phyloP scores from a whole-genome alignment of 1,140 invertebrate species.

The Anoplolepis gracilipes region DNA sequence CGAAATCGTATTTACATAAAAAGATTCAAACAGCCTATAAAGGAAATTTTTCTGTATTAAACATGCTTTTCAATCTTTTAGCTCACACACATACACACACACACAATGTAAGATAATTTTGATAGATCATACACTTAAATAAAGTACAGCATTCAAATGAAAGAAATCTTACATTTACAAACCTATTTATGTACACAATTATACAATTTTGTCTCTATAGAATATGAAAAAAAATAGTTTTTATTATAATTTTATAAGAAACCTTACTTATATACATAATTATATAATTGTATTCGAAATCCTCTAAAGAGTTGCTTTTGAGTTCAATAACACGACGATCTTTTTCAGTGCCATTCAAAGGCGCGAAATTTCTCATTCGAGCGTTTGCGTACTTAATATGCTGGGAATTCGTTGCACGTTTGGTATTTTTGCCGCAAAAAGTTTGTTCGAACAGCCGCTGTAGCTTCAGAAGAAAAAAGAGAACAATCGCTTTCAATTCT shows the following conservation, averaged over 20 bases:
- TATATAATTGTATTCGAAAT: not conserved
- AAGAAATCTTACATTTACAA: not conserved
- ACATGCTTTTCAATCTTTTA: not conserved
- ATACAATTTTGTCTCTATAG: not conserved
- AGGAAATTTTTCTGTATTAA: too few species aligned
- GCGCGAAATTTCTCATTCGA: slow-evolving; percentile 8
- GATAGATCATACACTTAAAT: not conserved
- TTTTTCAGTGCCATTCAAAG: not conserved
- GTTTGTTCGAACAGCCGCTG: slow-evolving; percentile 14
- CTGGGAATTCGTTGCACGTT: not conserved
- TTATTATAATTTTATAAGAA: not conserved
- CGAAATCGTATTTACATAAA: slow-evolving; percentile 7
- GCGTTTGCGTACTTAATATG: slow-evolving; percentile 29
- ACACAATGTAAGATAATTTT: not conserved
- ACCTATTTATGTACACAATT: not conserved
- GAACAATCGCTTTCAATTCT: slow-evolving; percentile 35
- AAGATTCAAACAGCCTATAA: not conserved
- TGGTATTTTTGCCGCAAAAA: slow-evolving; percentile 19
- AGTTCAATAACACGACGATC: slow-evolving; percentile 1
- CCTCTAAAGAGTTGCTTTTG: not conserved
- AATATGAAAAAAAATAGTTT: not conserved
- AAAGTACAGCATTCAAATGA: not conserved
- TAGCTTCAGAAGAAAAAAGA: slow-evolving; percentile 24
- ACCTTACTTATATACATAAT: not conserved
- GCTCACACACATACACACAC: not conserved